Evolutionary conservation across 2,113 vertebrate genomes (phyloP).

Genomic region (Drymodes brunneopygia): DNA sequence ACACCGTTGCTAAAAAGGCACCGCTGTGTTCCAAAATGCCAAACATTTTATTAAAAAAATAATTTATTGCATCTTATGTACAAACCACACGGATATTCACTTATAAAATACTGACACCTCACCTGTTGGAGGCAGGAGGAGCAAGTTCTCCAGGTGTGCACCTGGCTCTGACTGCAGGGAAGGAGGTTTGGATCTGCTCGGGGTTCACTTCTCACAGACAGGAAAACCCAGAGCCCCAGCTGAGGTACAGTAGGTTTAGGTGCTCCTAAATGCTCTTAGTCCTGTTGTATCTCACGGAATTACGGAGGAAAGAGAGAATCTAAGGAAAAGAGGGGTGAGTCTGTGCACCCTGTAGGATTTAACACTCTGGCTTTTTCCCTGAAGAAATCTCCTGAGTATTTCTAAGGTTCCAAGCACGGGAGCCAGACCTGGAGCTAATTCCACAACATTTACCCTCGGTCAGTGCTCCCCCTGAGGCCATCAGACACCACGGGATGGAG

Average conservation of each 20-base stretch:
- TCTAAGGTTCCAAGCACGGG: not conserved
- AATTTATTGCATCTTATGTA: slow-evolving; percentile 71
- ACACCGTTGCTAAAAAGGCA: not conserved
- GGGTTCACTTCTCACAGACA: not conserved
- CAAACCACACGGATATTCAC: not conserved
- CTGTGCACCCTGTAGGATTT: not conserved
- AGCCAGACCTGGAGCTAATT: not conserved
- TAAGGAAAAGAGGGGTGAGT: not conserved
- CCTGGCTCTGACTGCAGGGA: not conserved
- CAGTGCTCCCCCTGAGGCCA: not conserved
- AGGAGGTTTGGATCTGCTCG: fast-evolving
- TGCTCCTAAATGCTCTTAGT: not conserved
- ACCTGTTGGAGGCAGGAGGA: not conserved
- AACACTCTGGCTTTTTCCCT: not conserved
- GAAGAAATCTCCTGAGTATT: not conserved
- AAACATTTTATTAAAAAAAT: slow-evolving; percentile 72
- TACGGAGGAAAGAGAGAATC: not conserved
- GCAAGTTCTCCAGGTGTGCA: not conserved
- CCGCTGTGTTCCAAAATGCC: not conserved
- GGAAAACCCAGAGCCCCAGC: not conserved
- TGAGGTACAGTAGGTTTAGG: not conserved
- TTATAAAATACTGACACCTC: slow-evolving; percentile 21
- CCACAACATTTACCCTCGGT: fast-evolving
- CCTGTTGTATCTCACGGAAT: not conserved
- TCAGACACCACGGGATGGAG: not conserved